Evolutionary conservation across 1,140 invertebrate genomes (phyloP), one percentile per base, ranked within the genome.

Genomic region (Diprion similis): DNA sequence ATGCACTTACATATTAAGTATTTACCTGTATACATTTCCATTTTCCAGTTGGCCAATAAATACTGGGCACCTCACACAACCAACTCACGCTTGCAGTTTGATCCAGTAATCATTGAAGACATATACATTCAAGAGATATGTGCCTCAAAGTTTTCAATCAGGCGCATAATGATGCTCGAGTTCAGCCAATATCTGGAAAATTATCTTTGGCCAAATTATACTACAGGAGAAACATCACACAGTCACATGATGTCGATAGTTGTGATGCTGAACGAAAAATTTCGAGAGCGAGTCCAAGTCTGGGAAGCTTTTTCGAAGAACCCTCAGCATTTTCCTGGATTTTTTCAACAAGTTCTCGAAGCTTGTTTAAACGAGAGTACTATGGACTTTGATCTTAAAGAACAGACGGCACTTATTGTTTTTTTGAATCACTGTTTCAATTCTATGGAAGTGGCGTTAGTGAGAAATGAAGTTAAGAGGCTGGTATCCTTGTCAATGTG

Each of bases 221-320:
- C 91, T 66, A 89, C 91, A 1, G 89, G 86, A 15, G 89, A 89
- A 68, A 92, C 95, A 0, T 91, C 92, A 0, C 90, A 94, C 76
- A 91, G 93, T 3, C 96, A 99, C 86, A 92, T 98, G 75, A 93
- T 99, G 92, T 98, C 97, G 0, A 98, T 99, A 76, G 94, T 98
- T 47, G 93, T 96, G 0, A 98, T 99, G 95, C 92, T 99, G 11
- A 99, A 99, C 91, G 98, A 99, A 83, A 99, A 99, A 84, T 98
- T 99, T 83, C 89, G 98, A 15, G 98, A 99, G 89, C 89, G 98
- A 78, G 96, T 99, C 13, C 94, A 95, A 75, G 96, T 97, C n/a
- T 99, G 98, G 98, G 92, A 95, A 91, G 91, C 92, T 15, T 98
- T 99, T 80, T 92, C 95, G 74, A 93, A 94, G 77, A 88, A 92